Percentiles rank a stretch among this genome's conserved stretches.
Evolutionary conservation across 2,797 vertebrate genomes (phyloP).

Genomic region (Esox lucius): DNA sequence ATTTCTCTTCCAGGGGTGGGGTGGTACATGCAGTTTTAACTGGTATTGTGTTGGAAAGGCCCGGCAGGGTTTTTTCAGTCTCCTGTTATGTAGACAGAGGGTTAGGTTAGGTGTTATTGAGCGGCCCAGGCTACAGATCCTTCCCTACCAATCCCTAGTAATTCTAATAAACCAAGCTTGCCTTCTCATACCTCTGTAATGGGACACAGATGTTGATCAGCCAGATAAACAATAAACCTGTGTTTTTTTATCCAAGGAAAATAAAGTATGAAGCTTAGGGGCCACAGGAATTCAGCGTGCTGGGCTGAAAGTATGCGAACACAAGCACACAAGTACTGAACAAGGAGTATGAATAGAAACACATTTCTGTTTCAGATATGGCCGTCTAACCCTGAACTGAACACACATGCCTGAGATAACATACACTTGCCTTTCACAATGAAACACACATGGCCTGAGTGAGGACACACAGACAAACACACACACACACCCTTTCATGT

Average conservation of each 20-base stretch:
- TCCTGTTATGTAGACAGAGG: slow-evolving; percentile 49
- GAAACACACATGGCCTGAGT: background rate
- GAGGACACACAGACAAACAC: background rate
- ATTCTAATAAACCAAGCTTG: slow-evolving; percentile 74
- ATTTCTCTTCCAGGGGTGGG: slow-evolving; percentile 41
- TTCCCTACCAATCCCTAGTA: slow-evolving; percentile 62
- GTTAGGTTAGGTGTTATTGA: slow-evolving; percentile 66
- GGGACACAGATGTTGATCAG: slow-evolving; percentile 74
- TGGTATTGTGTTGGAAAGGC: slow-evolving; percentile 47
- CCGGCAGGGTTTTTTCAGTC: slow-evolving; percentile 49
- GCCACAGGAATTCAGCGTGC: slow-evolving; percentile 61
- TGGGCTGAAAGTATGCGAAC: slow-evolving; percentile 67
- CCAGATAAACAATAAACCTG: slow-evolving; percentile 71
- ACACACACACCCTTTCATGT: slow-evolving; percentile 3
- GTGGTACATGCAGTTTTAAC: slow-evolving; percentile 38
- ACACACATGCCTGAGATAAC: background rate
- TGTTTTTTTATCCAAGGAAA: slow-evolving; percentile 70
- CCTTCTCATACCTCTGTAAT: slow-evolving; percentile 68
- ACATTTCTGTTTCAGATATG: background rate
- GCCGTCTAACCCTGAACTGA: background rate
- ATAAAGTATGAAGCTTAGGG: slow-evolving; percentile 60
- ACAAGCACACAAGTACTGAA: background rate
- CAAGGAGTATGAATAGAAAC: background rate
- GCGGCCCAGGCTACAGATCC: slow-evolving; percentile 39
- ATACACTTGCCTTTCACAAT: slow-evolving; percentile 1